phyloP scores from a whole-genome alignment of 2,797 vertebrate genomes.

The Xenentodon cancila region DNA sequence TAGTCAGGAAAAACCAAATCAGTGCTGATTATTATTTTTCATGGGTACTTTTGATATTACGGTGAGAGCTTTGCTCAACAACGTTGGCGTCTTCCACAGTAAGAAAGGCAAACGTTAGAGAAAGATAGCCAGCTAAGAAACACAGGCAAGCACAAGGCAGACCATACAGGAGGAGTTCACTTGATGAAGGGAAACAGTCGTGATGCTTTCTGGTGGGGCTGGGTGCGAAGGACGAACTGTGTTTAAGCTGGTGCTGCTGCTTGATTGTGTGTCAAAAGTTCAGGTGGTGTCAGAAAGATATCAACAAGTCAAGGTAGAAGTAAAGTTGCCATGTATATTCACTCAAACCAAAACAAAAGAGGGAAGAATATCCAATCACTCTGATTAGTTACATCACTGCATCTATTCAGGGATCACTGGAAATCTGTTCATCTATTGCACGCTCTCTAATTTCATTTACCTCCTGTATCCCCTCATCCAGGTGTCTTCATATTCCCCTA shows the following conservation, averaged over 20 bases:
- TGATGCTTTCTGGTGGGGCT: constrained; percentile 4
- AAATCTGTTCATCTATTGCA: constrained; percentile 32
- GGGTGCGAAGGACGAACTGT: constrained; percentile 14
- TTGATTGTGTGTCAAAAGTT: constrained; percentile 14
- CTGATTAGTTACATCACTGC: no score
- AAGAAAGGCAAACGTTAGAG: constrained; percentile 47
- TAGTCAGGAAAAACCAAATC: neutral
- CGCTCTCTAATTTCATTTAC: constrained; percentile 57
- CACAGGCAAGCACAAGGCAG: constrained; percentile 41
- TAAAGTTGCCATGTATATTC: neutral
- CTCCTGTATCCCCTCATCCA: constrained; percentile 64
- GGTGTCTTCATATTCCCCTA: constrained; percentile 74
- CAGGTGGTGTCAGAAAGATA: constrained; percentile 7
- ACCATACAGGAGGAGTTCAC: constrained; percentile 23
- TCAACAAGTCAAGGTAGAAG: constrained; percentile 6
- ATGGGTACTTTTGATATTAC: neutral
- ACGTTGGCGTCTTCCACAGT: constrained; percentile 38
- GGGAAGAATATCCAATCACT: neutral
- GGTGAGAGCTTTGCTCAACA: constrained; percentile 53
- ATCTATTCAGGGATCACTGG: constrained; percentile 35
- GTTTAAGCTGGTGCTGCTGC: constrained; percentile 11
- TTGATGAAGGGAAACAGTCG: constrained; percentile 17
- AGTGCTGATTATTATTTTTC: neutral
- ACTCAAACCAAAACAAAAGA: constrained; percentile 7
- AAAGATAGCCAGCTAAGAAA: constrained; percentile 46